phyloP scores from a whole-genome alignment of 2,888 invertebrate species.

The Pimpla rufipes region DNA sequence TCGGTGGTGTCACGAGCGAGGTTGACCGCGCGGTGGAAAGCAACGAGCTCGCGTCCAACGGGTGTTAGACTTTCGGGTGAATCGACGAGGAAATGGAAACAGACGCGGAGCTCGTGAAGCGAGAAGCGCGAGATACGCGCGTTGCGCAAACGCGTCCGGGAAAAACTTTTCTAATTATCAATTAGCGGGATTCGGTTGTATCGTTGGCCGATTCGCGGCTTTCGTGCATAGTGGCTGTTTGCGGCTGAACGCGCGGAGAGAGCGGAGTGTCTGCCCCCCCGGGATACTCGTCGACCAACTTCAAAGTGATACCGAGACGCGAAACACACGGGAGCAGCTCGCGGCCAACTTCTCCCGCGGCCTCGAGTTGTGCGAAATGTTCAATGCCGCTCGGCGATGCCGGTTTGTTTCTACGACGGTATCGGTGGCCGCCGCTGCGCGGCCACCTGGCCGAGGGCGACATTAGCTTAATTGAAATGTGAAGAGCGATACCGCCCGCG shows the following conservation, averaged over 20 bases:
- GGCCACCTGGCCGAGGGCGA: slow-evolving; percentile 70
- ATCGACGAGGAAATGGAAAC: not conserved
- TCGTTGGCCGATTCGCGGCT: slow-evolving; percentile 54
- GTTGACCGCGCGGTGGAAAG: not conserved
- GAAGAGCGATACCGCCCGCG: not conserved
- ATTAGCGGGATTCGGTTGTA: slow-evolving; percentile 66
- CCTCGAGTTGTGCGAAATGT: slow-evolving; percentile 44
- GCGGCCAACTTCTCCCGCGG: slow-evolving; percentile 24
- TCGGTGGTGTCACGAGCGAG: not conserved
- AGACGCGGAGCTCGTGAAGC: slow-evolving; percentile 2
- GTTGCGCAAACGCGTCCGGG: slow-evolving; percentile 39
- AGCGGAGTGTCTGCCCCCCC: slow-evolving; percentile 17
- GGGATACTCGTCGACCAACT: slow-evolving; percentile 36
- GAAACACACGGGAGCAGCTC: slow-evolving; percentile 36
- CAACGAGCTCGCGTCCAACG: not conserved
- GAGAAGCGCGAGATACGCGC: not conserved
- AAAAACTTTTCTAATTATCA: slow-evolving; percentile 72
- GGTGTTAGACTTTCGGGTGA: not conserved
- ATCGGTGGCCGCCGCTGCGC: too few relatives aligned
- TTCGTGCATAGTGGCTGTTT: slow-evolving; percentile 39
- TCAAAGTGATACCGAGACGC: slow-evolving; percentile 69
- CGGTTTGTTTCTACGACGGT: slow-evolving; percentile 30
- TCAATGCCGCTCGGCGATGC: slow-evolving; percentile 13
- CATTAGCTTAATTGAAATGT: slow-evolving; percentile 79
- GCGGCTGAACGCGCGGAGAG: slow-evolving; percentile 24